phyloP scores from a whole-genome alignment of 2,797 vertebrate species.

The Cygnus olor region DNA sequence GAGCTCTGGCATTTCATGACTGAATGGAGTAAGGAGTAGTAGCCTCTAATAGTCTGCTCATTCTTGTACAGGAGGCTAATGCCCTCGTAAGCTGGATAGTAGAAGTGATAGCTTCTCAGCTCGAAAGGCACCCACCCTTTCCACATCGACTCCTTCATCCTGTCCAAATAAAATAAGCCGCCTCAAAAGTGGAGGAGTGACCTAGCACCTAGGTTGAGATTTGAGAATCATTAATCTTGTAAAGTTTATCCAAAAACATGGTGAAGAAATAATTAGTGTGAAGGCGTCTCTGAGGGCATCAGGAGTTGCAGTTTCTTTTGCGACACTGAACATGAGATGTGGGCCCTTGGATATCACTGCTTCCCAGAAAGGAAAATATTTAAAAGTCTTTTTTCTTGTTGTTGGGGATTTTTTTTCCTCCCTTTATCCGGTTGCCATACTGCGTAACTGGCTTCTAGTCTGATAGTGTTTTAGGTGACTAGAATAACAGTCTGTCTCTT shows the following conservation, averaged over 20 bases:
- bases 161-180: neutral
- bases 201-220: neutral
- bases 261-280: neutral
- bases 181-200: neutral
- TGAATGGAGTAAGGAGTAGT: neutral
- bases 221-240: neutral
- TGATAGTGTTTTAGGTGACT: constrained; percentile 66
- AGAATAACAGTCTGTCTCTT: constrained; percentile 72
- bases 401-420: neutral
- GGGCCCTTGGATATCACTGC: neutral
- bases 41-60: neutral
- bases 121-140: neutral
- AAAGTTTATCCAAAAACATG: neutral
- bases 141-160: neutral
- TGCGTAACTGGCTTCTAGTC: constrained; percentile 70
- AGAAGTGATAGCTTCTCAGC: neutral
- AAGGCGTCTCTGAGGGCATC: neutral
- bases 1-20: neutral
- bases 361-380: neutral
- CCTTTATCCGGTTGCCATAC: constrained; percentile 38
- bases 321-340: neutral
- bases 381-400: neutral
- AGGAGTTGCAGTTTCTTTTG: neutral
- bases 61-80: neutral
- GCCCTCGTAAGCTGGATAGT: neutral